Base-by-base conservation (phyloP, 2,797 vertebrate genomes). In the Gambusia yucatana region DNA sequence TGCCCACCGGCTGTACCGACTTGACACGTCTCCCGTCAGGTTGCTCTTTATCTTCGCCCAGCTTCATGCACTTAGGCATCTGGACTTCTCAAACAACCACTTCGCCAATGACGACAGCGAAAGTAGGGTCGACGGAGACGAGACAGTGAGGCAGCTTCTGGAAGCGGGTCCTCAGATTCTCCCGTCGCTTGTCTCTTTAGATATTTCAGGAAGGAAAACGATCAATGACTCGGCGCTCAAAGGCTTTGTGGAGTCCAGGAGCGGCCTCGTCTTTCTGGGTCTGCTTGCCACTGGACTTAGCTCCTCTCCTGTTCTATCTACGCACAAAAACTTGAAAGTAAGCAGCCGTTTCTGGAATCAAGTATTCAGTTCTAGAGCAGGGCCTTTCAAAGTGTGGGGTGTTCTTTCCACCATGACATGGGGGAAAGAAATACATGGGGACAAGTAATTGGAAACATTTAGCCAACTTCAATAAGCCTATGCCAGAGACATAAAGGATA, bases 1-100 rank as follows among this genome's bases (percentile, higher is more conserved):
- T 10, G 95, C 95, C 94, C 98, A 99, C 85, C 95, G 96, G 82
- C 94, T 98, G 81, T 96, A 95, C 91, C 97, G 95, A 88, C 94
- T 99, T 89, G 96, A 97, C 81, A 98, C 97, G 97, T 96, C 96
- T 0, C 96, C 97, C 0, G 93, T 96, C 6, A 96, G 96, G 84
- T 91, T 98, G 81, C 83, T 98, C 78, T 96, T 94, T 57, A 96
- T 99, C 73, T 95, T 96, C 46, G 71, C 86, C 78, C 95, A 91
- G 46, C 93, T 96, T 72, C 78, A 86, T 0, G 39, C 79, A 30
- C 95, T 99, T 86, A 97, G 96, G 80, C 97, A 99, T 86, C 94
- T 99, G 79, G 98, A 99, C 92, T 96, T 99, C 89, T 99, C 98
- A 0, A 97, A 98, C 61, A 96, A 98, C 90, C 97, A 96, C 85